These are phyloP conservation scores for Pyrgus malvae DNA, from an alignment of 2,888 invertebrate species.

Conservation along the genomic window DNA sequence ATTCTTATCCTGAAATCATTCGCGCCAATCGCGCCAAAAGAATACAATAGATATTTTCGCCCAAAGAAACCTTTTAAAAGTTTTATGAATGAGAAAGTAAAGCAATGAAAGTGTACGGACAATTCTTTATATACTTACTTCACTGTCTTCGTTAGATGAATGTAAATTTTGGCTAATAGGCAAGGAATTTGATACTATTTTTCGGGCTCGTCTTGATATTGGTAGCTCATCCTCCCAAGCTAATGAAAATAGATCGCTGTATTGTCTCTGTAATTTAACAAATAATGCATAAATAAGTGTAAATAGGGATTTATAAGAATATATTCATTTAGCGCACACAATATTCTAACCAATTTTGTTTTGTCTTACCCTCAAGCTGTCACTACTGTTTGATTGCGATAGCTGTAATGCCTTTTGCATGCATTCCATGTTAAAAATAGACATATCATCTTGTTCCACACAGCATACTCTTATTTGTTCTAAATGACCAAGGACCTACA, in stretches of 20 bases:
- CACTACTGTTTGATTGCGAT: conserved; percentile 93
- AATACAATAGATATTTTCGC: too few species aligned
- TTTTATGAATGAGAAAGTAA: too few species aligned
- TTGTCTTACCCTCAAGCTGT: conserved; percentile 87
- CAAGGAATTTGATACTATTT: conserved; percentile 81
- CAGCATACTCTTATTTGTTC: conserved; percentile 93
- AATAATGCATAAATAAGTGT: too few species aligned
- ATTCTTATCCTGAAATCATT: too few species aligned
- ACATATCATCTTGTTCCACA: conserved; percentile 85
- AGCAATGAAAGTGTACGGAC: too few species aligned
- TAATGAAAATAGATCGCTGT: conserved; percentile 93
- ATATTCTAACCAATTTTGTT: too few species aligned
- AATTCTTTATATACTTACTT: too few species aligned
- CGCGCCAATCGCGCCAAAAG: too few species aligned
- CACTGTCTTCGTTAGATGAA: conserved; percentile 91
- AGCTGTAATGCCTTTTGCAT: conserved; percentile 96
- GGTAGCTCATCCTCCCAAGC: conserved; percentile 93
- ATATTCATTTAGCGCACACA: too few species aligned
- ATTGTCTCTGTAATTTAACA: conserved; percentile 85
- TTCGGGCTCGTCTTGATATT: conserved; percentile 84
- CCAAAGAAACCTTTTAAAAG: too few species aligned
- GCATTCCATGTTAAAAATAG: conserved; percentile 92
- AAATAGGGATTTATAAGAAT: too few species aligned
- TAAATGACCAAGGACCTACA: conserved; percentile 92
- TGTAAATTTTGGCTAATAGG: conserved; percentile 80